phyloP scores from a whole-genome alignment of 2,888 invertebrate genomes.

The Notocelia uddmanniana region DNA sequence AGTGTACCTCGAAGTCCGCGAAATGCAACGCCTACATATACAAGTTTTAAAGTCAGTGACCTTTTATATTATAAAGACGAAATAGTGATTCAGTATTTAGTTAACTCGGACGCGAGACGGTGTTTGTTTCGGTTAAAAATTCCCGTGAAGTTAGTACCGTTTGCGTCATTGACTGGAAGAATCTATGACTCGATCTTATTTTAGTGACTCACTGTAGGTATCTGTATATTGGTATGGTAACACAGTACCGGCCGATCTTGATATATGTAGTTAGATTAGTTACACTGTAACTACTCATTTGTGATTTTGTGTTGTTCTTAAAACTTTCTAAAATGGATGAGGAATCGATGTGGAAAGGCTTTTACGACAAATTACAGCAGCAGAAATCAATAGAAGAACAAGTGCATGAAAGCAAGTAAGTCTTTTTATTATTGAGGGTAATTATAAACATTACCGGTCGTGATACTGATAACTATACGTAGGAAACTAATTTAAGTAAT shows the following conservation, averaged over 20 bases:
- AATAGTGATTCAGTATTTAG: slow-evolving; percentile 50
- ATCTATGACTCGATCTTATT: slow-evolving; percentile 71
- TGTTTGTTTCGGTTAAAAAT: slow-evolving; percentile 16
- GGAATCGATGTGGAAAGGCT: slow-evolving; percentile 92
- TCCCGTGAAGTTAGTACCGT: slow-evolving; percentile 55
- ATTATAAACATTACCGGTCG: neutral
- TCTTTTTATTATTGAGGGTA: slow-evolving; percentile 8
- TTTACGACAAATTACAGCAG: slow-evolving; percentile 89
- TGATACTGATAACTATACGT: neutral
- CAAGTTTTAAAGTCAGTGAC: slow-evolving; percentile 63
- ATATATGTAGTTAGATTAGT: slow-evolving; percentile 23
- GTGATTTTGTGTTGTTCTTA: slow-evolving; percentile 25
- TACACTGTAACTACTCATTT: slow-evolving; percentile 27
- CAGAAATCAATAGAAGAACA: slow-evolving; percentile 87
- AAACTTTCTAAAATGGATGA: slow-evolving; percentile 83
- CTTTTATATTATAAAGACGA: slow-evolving; percentile 51
- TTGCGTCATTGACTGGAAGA: slow-evolving; percentile 73
- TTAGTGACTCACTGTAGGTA: slow-evolving; percentile 74
- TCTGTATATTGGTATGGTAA: slow-evolving; percentile 60
- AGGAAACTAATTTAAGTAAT: neutral
- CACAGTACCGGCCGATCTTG: slow-evolving; percentile 26
- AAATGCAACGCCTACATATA: slow-evolving; percentile 50
- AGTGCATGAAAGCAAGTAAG: slow-evolving; percentile 89
- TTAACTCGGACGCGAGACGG: slow-evolving; percentile 34
- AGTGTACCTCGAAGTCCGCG: slow-evolving; percentile 10